Evolutionary conservation across 2,113 vertebrate genomes (phyloP), one percentile per base, ranked within the genome.

Genomic region (Morone chrysops): DNA sequence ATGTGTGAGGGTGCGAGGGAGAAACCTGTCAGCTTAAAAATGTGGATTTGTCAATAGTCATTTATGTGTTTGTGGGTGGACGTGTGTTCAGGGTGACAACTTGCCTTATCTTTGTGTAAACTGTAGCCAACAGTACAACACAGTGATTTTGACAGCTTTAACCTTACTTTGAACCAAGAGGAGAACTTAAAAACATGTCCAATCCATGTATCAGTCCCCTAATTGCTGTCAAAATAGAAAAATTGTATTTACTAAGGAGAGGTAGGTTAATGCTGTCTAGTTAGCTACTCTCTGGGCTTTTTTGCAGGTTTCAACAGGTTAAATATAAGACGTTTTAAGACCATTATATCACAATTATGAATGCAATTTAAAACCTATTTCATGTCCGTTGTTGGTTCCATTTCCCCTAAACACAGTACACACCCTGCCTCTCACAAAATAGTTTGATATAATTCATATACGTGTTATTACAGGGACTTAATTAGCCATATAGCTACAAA

Each of bases 21-120:
- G 36, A 69, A 74, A 85, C 43, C 72, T 80, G 80, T 71, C 82
- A 81, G 48, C 62, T 70, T 70, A 41, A 68, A 31, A 80, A 73
- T 43, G 65, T n/a, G 17, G 14, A 50, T 59, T 13, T 87, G 84
- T 81, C 80, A 69, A 85, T 72, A 83, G 70, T 66, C 38, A 66
- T 78, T 82, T 62, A 50, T 82, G 47, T 61, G 65, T 54, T 86
- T 54, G 61, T 36, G 62, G 63, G 48, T 54, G 67, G 40, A 20
- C 13, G 36, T 54, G 56, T 71, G 71, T 75, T 53, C 6, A 59
- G 53, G 59, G 17, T 22, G 74, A 76, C 61, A 36, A 38, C 50
- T 75, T 72, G 43, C 65, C 51, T 67, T 38, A 62, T 80, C 12
- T 50, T 38, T 50, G 51, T 36, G 59, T 57, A 59, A 68, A 86